A percentile compares a stretch with the other conserved stretches of the same genome.
These are phyloP conservation scores for Tylochromis polylepis DNA, from an alignment of 2,113 vertebrate genomes.

Conservation along the genomic window DNA sequence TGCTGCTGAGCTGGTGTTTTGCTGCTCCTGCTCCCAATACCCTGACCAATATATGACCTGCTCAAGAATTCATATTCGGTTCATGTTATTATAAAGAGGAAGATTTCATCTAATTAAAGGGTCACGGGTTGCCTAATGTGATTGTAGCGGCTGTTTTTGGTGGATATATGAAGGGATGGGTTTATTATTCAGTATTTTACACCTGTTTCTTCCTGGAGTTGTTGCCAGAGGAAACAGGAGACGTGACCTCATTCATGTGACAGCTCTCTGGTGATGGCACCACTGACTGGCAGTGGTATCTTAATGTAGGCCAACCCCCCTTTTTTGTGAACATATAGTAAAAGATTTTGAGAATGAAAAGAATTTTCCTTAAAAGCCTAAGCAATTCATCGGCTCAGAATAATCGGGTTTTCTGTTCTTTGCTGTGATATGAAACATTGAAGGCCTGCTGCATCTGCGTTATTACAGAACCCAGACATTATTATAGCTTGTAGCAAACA, in stretches of 20 bases:
- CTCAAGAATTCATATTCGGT: background rate
- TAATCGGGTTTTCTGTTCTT: background rate
- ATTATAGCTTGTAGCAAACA: background rate
- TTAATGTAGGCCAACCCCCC: slow-evolving; percentile 39
- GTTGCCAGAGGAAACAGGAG: background rate
- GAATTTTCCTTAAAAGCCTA: background rate
- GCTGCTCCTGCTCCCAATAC: background rate
- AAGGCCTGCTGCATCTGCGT: background rate
- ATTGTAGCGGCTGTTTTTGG: background rate
- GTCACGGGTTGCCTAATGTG: background rate
- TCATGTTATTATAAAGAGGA: background rate
- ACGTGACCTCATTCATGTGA: slow-evolving; percentile 58
- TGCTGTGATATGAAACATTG: slow-evolving; percentile 15
- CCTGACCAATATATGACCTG: background rate
- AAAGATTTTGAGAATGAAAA: background rate
- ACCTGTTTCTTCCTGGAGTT: background rate
- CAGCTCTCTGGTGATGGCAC: slow-evolving; percentile 43
- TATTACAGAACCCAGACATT: background rate
- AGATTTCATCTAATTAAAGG: background rate
- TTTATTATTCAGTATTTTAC: background rate
- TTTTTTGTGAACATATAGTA: slow-evolving; percentile 1
- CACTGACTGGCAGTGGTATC: slow-evolving; percentile 36
- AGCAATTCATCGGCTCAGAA: background rate
- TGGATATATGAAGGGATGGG: background rate
- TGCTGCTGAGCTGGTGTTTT: slow-evolving; percentile 25